Evolutionary conservation across 2,113 vertebrate genomes (phyloP), one percentile per base, ranked within the genome.

Genomic region (Sander vitreus): DNA sequence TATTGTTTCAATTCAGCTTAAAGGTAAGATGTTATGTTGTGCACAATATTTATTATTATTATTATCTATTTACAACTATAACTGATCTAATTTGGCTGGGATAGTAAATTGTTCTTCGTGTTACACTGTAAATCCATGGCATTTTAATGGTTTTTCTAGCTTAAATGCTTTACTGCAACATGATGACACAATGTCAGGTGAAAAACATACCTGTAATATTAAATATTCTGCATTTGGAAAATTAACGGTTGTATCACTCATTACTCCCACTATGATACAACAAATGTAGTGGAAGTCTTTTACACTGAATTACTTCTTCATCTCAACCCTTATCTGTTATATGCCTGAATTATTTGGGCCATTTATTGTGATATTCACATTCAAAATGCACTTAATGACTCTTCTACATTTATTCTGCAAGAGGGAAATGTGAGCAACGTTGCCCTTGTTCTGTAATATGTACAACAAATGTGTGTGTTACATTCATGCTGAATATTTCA

Each of bases 311-410:
- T 27, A 30, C 36, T 36, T 59, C 6, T 53, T 3, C 11, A 45
- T 5, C 39, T 57, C 16, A 55, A n/a, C 21, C 14, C 18, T 33
- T 58, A 10, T 27, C n/a, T 58, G 18, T 78, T n/a, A n/a, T n/a
- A n/a, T n/a, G n/a, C n/a, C n/a, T n/a, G n/a, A n/a, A n/a, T n/a
- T n/a, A n/a, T n/a, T n/a, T n/a, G n/a, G n/a, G n/a, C n/a, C n/a
- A n/a, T n/a, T 57, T 4, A 54, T 45, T 79, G 16, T 1, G 5
- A 62, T 43, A 53, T 65, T 59, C 50, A 66, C 13, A 36, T 25
- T 68, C 39, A 39, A 54, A 59, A 67, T 55, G 23, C 67, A 66
- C 23, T 66, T 19, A 71, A 23, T 58, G 23, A 45, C 75, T 43
- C 27, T 39, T 69, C 25, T 67, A 8, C 25, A 25, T 57, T 66